Evolutionary conservation across 2,888 invertebrate species (phyloP), one percentile per base, ranked within the genome.

Genomic region (Diogma glabrata): DNA sequence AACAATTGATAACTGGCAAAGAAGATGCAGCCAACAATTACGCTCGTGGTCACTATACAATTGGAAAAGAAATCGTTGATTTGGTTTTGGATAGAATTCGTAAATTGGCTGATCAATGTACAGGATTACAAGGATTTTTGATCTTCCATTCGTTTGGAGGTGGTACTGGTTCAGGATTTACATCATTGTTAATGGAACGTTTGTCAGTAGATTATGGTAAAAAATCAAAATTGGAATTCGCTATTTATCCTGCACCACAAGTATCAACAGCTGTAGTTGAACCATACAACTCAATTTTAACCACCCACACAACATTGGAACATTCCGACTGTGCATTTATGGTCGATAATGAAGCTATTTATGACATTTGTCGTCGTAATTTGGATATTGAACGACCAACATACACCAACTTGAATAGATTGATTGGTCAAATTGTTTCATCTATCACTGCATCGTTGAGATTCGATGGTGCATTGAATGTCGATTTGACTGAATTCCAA

Each of bases 11-110:
- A 65, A 89, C 87, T 47, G 92, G 92, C 55, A 91, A 92, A 67
- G 91, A 91, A 66, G 91, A 92, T 64, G 91, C 92, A 0, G 92
- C 92, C 52, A 92, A 93, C 70, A 93, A 93, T 73, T 93, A 92
- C 60, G 93, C 92, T 1, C 77, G 92, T 45, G 92, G 92, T n/a
- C 91, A 91, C 72, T 93, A 92, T 74, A 91, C 91, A 60, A 85
- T 91, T 64, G 94, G 92, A 58, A 85, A 86, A 62, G 90, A 92
- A 67, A 86, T 92, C 60, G 87, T 92, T 40, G 88, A 89, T 59
- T 75, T 87, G 20, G 87, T 88, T 9, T 75, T 87, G 57, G 88
- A 89, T 68, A 75, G 90, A 52, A 75, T 92, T 57, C 75, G 91
- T 57, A 87, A 87, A 64, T 72, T 89, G 57, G 83, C 85, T 10